Evolutionary conservation across 2,888 invertebrate genomes (phyloP), one percentile per base, ranked within the genome.

Genomic region (Phengaris alcon): DNA sequence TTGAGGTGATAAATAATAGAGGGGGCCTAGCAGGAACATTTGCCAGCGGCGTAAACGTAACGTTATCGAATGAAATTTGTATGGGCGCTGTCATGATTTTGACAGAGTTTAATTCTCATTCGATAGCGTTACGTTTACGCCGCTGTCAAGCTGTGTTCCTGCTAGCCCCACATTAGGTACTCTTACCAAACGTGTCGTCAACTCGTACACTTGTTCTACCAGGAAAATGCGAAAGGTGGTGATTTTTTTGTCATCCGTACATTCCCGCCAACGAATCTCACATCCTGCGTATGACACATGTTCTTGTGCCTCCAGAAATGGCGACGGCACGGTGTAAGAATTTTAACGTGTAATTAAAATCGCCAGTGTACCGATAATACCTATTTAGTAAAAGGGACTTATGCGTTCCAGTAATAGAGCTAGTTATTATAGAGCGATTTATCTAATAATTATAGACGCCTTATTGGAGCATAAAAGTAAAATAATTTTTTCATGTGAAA

Each of bases 271-370:
- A 22, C 72, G 51, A 35, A 52, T 69, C 69, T 69, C 69, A 54
- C 72, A 72, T 72, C 72, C 72, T 72, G 72, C 13, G 44, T 44
- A 13, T 35, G 72, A 72, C 72, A 72, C 72, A 72, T 72, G 72
- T 72, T 72, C 72, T 72, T 72, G 35, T 48, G 51, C 52, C 52
- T 54, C 52, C 52, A 72, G 35, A 52, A 52, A 52, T 52, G 52
- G 72, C 52, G 8, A 22, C 52, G 35, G 51, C 15, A 54, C 72
- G 22, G 52, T 72, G 52, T 72, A 72, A 72, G 72, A 52, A 72
- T 72, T 52, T 72, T 72, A 52, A 52, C 52, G 22, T 51, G 52
- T 54, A 22, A 72, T 52, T 72, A 22, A 72, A 72, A 70, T 72
- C 35, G 54, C 22, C 48, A 46, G 10, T 48, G 69, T 69, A 69